Conservation (phyloP, 2,888 invertebrate genomes). For the Diplolepis rosae region DNA sequence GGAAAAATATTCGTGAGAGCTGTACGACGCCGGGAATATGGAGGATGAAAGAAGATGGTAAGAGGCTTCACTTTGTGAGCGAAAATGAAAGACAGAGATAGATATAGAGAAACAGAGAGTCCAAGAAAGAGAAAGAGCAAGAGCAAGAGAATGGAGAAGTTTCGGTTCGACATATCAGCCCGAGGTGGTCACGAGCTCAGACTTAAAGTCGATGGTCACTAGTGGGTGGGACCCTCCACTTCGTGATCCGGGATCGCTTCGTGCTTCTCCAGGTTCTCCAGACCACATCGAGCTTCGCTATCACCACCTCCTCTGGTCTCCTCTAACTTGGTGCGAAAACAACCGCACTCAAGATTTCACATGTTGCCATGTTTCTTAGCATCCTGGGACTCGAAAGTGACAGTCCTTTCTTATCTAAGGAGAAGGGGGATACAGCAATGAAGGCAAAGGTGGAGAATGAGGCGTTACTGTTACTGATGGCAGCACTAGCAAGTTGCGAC, state of each 20-base stretch:
- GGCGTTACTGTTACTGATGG: no score
- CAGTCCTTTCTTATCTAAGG: slow-evolving; percentile 42
- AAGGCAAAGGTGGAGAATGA: slow-evolving; percentile 35
- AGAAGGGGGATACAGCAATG: slow-evolving; percentile 42
- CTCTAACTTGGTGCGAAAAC: slow-evolving; percentile 44
- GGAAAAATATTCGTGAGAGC: slow-evolving; percentile 70
- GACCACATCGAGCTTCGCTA: slow-evolving; percentile 35
- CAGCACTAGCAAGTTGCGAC: no score
- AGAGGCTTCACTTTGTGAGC: slow-evolving; percentile 20
- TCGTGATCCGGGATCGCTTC: slow-evolving; percentile 60
- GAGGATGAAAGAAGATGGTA: slow-evolving; percentile 39
- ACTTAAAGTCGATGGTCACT: slow-evolving; percentile 60
- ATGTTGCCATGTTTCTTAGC: slow-evolving; percentile 43
- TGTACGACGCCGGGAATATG: slow-evolving; percentile 47
- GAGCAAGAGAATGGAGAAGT: slow-evolving; percentile 60
- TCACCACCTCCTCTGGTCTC: slow-evolving; percentile 48
- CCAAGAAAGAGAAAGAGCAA: slow-evolving; percentile 51
- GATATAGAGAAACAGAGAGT: slow-evolving; percentile 50
- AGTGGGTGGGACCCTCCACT: slow-evolving; percentile 70
- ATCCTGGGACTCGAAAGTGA: slow-evolving; percentile 43
- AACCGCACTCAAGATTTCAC: slow-evolving; percentile 37
- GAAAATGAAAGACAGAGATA: slow-evolving; percentile 42
- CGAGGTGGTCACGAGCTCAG: slow-evolving; percentile 72
- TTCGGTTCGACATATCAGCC: slow-evolving; percentile 73
- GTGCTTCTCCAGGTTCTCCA: slow-evolving; percentile 41